These are phyloP conservation scores for Alosa sapidissima DNA, from an alignment of 2,797 vertebrate species.

Conservation along the genomic window DNA sequence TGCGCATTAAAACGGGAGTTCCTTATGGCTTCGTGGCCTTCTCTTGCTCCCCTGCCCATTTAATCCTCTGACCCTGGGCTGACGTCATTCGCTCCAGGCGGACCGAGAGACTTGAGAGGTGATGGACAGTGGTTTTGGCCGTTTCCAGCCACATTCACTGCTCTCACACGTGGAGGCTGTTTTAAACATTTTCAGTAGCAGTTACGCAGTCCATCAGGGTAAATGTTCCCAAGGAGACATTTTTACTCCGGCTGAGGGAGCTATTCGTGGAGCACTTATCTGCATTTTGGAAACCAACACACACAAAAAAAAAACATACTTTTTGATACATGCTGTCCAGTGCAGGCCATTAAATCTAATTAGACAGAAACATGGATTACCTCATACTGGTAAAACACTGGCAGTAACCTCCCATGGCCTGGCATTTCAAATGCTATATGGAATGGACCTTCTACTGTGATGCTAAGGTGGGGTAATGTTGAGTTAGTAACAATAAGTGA, in stretches of 20 bases:
- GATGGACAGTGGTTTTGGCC: slow-evolving; percentile 5
- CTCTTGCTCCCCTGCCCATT: not conserved
- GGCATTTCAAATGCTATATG: not conserved
- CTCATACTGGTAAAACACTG: not conserved
- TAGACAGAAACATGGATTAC: not conserved
- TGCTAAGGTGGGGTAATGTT: not conserved
- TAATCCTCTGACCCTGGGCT: not conserved
- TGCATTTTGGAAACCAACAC: not conserved
- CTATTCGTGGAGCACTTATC: not conserved
- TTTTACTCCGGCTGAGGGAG: not conserved
- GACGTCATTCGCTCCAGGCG: not conserved
- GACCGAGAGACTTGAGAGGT: not conserved
- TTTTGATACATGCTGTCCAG: not conserved
- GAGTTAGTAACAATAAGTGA: not conserved
- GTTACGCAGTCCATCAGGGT: not conserved
- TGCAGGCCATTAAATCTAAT: not conserved
- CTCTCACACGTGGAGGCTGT: not conserved
- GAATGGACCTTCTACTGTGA: not conserved
- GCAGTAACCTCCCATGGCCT: not conserved
- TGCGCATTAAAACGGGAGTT: not conserved
- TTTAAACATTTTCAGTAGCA: slow-evolving; percentile 4
- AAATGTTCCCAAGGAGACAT: not conserved
- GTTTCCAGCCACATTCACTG: not conserved
- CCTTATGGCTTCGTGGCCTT: not conserved
- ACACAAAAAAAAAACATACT: not conserved